These are phyloP conservation scores for Spongilla lacustris DNA, from an alignment of 37 sponge, comb jelly and placozoan species.

Conservation along the genomic window DNA sequence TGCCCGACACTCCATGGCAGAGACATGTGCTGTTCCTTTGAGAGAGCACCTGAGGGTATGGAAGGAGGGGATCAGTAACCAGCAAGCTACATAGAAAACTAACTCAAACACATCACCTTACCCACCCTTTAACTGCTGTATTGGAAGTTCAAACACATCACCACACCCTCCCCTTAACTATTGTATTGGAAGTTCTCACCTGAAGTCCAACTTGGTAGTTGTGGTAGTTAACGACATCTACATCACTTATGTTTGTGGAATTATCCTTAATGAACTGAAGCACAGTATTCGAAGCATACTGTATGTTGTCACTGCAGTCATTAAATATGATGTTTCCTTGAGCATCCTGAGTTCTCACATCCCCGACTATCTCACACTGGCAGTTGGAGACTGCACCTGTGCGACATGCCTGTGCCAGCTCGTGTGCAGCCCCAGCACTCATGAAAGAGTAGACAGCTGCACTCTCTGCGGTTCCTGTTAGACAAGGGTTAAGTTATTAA, in stretches of 20 bases:
- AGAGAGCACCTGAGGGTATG: neutral
- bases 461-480: conserved; percentile 66
- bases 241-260: conserved; percentile 11
- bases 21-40: conserved; percentile 7
- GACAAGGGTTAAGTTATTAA: no score
- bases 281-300: conserved; percentile 14
- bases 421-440: conserved; percentile 31
- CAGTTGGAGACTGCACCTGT: conserved; percentile 34
- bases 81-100: no score
- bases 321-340: conserved; percentile 17
- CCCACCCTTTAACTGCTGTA: no score
- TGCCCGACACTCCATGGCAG: conserved; percentile 72
- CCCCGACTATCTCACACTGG: conserved; percentile 10
- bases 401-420: conserved; percentile 29
- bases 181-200: no score
- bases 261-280: conserved; percentile 6
- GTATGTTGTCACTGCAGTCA: conserved; percentile 31
- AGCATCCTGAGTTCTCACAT: neutral
- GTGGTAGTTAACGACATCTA: neutral
- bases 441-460: conserved; percentile 41
- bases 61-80: neutral
- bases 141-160: no score
- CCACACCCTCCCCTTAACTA: no score
- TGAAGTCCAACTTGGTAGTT: conserved; percentile 2
- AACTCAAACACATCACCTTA: no score